Evolutionary conservation across 2,888 invertebrate genomes (phyloP).

Genomic region (Philopedon plagiatum): DNA sequence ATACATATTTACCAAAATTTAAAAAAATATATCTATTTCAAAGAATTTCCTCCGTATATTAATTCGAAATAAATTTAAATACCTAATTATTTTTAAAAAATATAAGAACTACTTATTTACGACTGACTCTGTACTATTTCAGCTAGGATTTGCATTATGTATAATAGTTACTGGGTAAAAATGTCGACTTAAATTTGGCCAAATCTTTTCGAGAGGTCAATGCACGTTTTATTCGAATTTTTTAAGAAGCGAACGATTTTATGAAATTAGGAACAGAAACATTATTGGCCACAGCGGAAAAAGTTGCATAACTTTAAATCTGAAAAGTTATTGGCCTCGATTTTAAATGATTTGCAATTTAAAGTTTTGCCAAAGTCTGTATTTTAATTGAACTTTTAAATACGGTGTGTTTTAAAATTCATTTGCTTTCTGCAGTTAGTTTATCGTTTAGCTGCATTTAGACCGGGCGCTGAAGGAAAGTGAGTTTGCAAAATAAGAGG

Average conservation of each 20-base stretch:
- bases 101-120: too few species aligned
- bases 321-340: constrained; percentile 16
- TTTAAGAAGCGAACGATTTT: constrained; percentile 10
- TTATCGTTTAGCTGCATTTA: too few species aligned
- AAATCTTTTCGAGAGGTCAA: constrained; percentile 8
- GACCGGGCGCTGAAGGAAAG: too few species aligned
- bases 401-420: neutral
- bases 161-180: constrained; percentile 8
- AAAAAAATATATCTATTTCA: too few species aligned
- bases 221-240: constrained; percentile 15
- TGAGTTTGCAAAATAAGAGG: too few species aligned
- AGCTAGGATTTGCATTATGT: constrained; percentile 15
- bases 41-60: too few species aligned
- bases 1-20: too few species aligned
- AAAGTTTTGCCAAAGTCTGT: constrained; percentile 10
- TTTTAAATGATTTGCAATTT: constrained; percentile 11
- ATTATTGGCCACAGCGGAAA: neutral
- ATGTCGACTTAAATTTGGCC: neutral
- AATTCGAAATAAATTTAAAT: too few species aligned
- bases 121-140: constrained; percentile 7
- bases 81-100: too few species aligned
- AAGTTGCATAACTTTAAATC: constrained; percentile 11
- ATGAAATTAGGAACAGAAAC: constrained; percentile 10
- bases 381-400: neutral
- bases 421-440: too few species aligned